Conservation (phyloP, 2,797 vertebrate species). For the Peromyscus attwateri region DNA sequence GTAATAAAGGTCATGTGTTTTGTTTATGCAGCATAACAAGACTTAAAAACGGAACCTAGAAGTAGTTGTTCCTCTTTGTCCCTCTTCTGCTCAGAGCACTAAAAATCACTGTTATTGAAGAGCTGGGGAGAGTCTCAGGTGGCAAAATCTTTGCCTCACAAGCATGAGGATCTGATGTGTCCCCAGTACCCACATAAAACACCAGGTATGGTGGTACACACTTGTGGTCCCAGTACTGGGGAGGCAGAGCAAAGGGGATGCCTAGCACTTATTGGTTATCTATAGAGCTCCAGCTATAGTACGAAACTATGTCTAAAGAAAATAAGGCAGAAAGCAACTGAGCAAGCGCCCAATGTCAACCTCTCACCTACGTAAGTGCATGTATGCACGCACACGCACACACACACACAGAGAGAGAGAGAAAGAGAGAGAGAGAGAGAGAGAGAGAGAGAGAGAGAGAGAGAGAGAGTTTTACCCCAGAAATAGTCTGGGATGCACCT, state of each 20-base stretch:
- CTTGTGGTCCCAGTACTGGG: neutral
- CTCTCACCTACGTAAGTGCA: neutral
- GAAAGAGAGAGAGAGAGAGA: too few species aligned
- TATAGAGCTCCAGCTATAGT: neutral
- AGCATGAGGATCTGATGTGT: neutral
- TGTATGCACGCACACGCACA: neutral
- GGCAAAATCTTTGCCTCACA: neutral
- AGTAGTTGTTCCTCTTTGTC: neutral
- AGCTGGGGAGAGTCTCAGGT: neutral
- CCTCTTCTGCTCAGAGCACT: neutral
- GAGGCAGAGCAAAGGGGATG: neutral
- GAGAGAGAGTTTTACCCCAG: too few species aligned
- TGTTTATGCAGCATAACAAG: neutral
- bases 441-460: neutral
- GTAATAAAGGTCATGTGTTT: neutral
- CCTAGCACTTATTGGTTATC: neutral
- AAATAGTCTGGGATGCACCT: accelerated
- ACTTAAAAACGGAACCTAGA: neutral
- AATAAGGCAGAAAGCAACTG: neutral
- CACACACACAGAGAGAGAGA: neutral
- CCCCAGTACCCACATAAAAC: neutral
- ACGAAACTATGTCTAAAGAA: neutral
- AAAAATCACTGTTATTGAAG: neutral
- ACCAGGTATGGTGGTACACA: neutral
- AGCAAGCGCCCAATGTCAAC: neutral